Percentiles rank a stretch among this genome's conserved stretches.
These are phyloP conservation scores for Panurus biarmicus DNA, from an alignment of 2,113 vertebrate genomes.

Conservation along the genomic window DNA sequence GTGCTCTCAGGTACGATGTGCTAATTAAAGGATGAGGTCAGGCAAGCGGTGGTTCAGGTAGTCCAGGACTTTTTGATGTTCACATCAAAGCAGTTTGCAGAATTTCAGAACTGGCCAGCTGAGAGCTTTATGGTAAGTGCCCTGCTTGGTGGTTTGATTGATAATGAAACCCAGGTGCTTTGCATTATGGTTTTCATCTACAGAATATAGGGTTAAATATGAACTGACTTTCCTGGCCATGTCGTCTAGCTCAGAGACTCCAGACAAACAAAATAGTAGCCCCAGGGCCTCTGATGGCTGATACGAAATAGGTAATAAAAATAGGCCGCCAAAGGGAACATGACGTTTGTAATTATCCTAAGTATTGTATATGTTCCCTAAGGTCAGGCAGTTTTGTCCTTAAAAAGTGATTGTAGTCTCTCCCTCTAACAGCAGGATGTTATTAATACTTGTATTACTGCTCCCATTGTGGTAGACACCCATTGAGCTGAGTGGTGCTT, in stretches of 20 bases:
- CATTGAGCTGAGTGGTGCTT: neutral
- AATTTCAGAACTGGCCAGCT: neutral
- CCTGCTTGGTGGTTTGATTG: neutral
- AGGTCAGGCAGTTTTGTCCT: slow-evolving; percentile 29
- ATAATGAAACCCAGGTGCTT: slow-evolving; percentile 32
- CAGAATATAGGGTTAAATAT: neutral
- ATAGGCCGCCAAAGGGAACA: slow-evolving; percentile 30
- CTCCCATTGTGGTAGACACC: neutral
- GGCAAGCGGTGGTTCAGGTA: neutral
- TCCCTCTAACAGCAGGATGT: slow-evolving; percentile 11
- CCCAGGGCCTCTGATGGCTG: neutral
- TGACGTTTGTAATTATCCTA: slow-evolving; percentile 33
- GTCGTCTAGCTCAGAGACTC: slow-evolving; percentile 5
- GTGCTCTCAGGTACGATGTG: neutral
- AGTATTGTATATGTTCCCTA: slow-evolving; percentile 7
- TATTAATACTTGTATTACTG: slow-evolving; percentile 12
- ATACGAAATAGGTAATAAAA: slow-evolving; percentile 52
- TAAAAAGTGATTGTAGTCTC: neutral
- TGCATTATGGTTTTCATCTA: neutral
- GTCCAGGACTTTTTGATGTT: neutral
- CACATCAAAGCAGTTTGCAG: slow-evolving; percentile 2
- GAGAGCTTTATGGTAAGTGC: neutral
- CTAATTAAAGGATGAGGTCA: neutral
- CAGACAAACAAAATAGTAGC: slow-evolving; percentile 51
- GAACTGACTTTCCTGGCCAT: slow-evolving; percentile 2